Evolutionary conservation across 37 sponge, comb jelly and placozoan species (phyloP), one percentile per base, ranked within the genome.

Genomic region (Geodia barretti): DNA sequence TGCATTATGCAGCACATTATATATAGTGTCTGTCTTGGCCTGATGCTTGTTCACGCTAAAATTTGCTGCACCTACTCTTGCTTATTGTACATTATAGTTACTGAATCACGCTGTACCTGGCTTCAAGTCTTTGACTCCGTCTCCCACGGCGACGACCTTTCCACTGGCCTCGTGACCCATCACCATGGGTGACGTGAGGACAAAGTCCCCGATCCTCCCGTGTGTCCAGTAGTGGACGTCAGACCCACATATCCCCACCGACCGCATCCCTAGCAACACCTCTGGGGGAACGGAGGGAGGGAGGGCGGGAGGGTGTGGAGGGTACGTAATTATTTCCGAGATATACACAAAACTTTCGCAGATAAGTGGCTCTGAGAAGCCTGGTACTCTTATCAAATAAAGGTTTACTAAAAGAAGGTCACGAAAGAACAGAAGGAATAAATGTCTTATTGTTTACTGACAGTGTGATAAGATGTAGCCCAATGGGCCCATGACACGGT

Each of bases 171-270:
- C 98, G 36, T 98, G 98, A 4, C 98, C 98, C 86, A 98, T 79
- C 8, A 95, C 91, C 93, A 94, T 92, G 34, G 98, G 95, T 28
- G 75, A 80, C 38, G 70, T 85, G 60, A 98, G 90, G 25, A 98
- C 71, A 74, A 93, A 98, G 89, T 98, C 98, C n/a, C 98, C 98
- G 37, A 94, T 95, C 54, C 84, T 77, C 0, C 98, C 98, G 60
- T 80, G 29, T 25, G 74, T 73, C 93, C 93, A 98, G 77, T 95
- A 98, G 89, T 98, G 98, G 4, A 98, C 98, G 63, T 98, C 98
- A 39, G 93, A 90, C 17, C 95, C 95, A 84, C 98, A 98, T 23
- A 98, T 98, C 9, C 98, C 98, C n/a, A 98, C 98, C 24, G 93
- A 92, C 60, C 83, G 84, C 88, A 98, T 90, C 9, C 79, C 75